A percentile compares a stretch with the other conserved stretches of the same genome.
Conservation (phyloP, 2,113 vertebrate species). For the Ivindomyrus marchei region DNA sequence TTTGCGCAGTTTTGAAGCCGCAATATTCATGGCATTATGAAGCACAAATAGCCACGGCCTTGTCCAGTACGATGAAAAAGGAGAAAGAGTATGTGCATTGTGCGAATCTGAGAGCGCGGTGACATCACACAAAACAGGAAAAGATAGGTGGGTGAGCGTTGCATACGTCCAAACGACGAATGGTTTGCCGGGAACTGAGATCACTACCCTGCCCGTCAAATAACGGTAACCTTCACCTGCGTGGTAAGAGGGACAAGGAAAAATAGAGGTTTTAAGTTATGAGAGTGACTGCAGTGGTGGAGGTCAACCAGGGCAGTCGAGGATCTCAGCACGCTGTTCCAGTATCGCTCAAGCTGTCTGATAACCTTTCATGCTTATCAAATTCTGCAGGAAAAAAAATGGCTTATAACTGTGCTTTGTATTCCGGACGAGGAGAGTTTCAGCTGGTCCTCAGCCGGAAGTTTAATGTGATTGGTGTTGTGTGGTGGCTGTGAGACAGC, state of each 20-base stretch:
- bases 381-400: background rate
- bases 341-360: background rate
- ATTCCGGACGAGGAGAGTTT: background rate
- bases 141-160: background rate
- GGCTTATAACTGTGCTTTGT: background rate
- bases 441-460: background rate
- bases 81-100: background rate
- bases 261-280: background rate
- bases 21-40: background rate
- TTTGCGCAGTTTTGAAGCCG: background rate
- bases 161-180: background rate
- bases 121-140: background rate
- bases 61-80: background rate
- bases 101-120: background rate
- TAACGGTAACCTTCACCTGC: background rate
- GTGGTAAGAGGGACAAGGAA: background rate
- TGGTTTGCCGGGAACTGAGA: background rate
- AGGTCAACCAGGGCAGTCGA: background rate
- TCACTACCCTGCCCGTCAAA: background rate
- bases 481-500: background rate
- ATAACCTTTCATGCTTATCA: background rate
- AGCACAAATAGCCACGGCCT: background rate
- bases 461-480: background rate
- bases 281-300: background rate
- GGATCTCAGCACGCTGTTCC: background rate